Conservation (phyloP, 1,140 invertebrate species). For the Papilio xuthus region DNA sequence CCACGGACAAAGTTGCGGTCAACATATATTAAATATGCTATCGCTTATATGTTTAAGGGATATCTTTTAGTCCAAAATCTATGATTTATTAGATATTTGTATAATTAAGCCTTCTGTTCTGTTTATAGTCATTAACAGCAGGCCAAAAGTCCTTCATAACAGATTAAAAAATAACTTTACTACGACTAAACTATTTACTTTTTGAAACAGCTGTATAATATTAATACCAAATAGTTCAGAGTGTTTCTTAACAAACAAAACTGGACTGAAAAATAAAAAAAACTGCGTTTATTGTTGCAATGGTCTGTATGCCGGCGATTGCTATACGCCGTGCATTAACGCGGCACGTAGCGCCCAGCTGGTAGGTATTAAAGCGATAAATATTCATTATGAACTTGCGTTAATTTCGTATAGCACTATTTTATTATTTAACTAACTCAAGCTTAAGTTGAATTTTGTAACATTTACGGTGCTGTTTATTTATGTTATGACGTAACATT, state of each 20-base stretch:
- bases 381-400: constrained; percentile 79
- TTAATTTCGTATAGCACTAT: constrained; percentile 74
- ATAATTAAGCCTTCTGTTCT: no score
- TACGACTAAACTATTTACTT: not conserved
- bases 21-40: no score
- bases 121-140: no score
- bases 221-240: not conserved
- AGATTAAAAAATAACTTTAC: not conserved
- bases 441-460: constrained; percentile 48
- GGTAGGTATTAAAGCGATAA: constrained; percentile 77
- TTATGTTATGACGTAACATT: not conserved
- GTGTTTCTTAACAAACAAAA: constrained; percentile 19
- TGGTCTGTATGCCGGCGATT: constrained; percentile 64
- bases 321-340: constrained; percentile 58
- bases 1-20: no score
- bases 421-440: constrained; percentile 74
- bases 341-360: constrained; percentile 61
- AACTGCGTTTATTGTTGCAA: constrained; percentile 56
- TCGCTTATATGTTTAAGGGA: no score
- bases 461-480: not conserved
- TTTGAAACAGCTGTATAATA: not conserved
- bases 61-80: no score
- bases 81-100: no score
- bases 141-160: no score
- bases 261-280: constrained; percentile 40